Conservation (phyloP, 2,113 vertebrate species). For the Alaudala cheleensis region DNA sequence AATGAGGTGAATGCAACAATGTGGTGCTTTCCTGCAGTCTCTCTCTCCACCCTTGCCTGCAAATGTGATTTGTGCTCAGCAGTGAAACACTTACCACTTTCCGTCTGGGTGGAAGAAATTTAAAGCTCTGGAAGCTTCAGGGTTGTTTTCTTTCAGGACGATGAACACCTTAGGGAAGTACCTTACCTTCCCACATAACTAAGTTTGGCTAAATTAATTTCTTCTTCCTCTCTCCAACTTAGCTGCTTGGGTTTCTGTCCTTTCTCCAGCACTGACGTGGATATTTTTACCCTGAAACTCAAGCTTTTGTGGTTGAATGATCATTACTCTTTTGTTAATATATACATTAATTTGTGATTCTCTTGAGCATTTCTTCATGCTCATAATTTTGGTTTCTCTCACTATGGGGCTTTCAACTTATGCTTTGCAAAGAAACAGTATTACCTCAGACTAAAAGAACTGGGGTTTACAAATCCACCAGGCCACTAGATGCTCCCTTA, state of each 20-base stretch:
- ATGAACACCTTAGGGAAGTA: neutral
- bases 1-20: neutral
- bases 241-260: neutral
- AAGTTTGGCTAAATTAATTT: neutral
- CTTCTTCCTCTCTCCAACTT: neutral
- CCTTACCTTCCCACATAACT: neutral
- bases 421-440: neutral
- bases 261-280: neutral
- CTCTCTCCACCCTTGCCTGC: neutral
- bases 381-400: neutral
- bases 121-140: neutral
- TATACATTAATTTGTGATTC: neutral
- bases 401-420: neutral
- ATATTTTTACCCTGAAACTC: neutral
- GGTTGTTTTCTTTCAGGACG: neutral
- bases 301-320: neutral
- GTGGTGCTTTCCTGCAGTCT: neutral
- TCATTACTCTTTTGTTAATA: neutral
- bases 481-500: neutral
- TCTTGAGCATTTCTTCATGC: neutral
- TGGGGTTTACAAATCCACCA: neutral
- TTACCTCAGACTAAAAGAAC: neutral
- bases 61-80: neutral
- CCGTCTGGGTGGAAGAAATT: neutral
- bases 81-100: neutral